phyloP scores from a whole-genome alignment of 2,113 vertebrate species.

The Perca schrenkii region DNA sequence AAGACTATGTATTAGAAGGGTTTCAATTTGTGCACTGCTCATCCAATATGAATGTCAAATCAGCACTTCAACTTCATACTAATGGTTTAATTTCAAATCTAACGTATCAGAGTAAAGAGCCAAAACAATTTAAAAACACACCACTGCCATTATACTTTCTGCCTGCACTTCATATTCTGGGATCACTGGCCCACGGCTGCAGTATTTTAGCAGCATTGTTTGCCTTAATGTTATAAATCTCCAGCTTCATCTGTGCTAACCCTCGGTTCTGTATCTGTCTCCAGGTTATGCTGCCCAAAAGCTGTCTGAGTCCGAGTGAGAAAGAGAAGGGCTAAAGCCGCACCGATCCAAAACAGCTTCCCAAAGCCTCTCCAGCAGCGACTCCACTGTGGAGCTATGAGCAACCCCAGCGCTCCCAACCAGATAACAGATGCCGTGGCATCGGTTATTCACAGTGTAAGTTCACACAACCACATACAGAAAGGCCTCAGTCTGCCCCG shows the following conservation, averaged over 20 bases:
- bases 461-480: conserved; percentile 45
- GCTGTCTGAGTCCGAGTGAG: conserved; percentile 85
- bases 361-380: conserved; percentile 49
- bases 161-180: conserved; percentile 13
- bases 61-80: not conserved
- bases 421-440: conserved; percentile 68
- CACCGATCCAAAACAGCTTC: conserved; percentile 56
- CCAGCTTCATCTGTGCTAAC: conserved; percentile 19
- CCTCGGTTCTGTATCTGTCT: conserved; percentile 45
- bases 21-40: not conserved
- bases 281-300: conserved; percentile 88
- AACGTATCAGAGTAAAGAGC: not conserved
- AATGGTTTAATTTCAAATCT: not conserved
- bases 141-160: not conserved
- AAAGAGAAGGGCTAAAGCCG: conserved; percentile 87
- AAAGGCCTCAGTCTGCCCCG: not conserved
- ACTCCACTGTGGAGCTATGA: conserved; percentile 78
- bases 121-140: not conserved
- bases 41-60: not conserved
- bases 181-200: not conserved
- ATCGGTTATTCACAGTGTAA: conserved; percentile 78
- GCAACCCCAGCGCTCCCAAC: conserved; percentile 68
- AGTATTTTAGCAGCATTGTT: not conserved
- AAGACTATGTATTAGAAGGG: not conserved
- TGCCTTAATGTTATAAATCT: conserved; percentile 4